Percentiles rank a stretch among this genome's conserved stretches.
Conservation (phyloP, 2,113 vertebrate species). For the Oncorhynchus kisutch region DNA sequence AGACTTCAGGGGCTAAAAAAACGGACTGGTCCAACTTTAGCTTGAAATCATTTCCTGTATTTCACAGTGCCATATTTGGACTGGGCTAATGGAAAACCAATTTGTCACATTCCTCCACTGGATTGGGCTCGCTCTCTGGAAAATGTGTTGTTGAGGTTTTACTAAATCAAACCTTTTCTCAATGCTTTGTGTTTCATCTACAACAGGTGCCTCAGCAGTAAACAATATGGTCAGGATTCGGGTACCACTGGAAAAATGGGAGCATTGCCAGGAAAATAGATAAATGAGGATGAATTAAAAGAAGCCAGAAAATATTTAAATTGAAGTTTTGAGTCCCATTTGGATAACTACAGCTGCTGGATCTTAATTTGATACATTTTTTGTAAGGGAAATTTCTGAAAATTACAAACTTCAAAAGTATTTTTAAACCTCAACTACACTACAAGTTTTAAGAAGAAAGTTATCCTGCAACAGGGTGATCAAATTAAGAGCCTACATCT, state of each 20-base stretch:
- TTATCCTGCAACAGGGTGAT: too few relatives aligned
- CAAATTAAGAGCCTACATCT: too few relatives aligned
- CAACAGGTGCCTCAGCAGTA: background rate
- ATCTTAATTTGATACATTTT: too few relatives aligned
- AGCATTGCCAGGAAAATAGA: background rate
- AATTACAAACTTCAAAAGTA: too few relatives aligned
- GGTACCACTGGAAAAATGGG: background rate
- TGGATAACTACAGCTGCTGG: too few relatives aligned
- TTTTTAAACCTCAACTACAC: too few relatives aligned
- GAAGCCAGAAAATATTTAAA: background rate
- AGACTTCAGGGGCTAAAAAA: background rate
- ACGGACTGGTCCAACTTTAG: constrained; percentile 4
- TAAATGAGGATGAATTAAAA: background rate
- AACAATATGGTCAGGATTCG: background rate
- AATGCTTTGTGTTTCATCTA: background rate
- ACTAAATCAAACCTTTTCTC: background rate
- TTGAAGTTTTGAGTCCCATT: background rate
- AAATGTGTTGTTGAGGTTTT: background rate
- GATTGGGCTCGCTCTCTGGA: background rate
- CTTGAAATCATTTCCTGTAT: constrained; percentile 10
- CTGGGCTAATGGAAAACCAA: background rate
- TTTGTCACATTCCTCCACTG: background rate
- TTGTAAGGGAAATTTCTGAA: too few relatives aligned
- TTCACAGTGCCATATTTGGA: background rate
- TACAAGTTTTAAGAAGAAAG: too few relatives aligned